Evolutionary conservation across 1,140 invertebrate species (phyloP).

Genomic region (Rhagoletis pomonella): DNA sequence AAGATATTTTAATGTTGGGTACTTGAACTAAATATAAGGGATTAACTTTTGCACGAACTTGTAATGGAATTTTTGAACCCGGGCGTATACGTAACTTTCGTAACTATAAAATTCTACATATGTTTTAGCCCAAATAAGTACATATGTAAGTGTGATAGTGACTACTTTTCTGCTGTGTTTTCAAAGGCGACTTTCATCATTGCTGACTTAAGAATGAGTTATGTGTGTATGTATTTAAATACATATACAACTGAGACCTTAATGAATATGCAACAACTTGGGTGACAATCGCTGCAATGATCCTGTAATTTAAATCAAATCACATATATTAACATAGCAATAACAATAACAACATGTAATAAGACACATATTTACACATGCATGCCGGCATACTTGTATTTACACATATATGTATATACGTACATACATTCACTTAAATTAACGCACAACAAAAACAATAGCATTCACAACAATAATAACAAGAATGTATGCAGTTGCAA

Average conservation of each 20-base stretch:
- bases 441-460: not conserved
- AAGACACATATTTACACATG: not conserved
- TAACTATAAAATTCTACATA: too few relatives aligned
- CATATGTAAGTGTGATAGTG: too few relatives aligned
- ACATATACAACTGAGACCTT: not conserved
- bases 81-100: not conserved
- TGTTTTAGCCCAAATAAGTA: too few relatives aligned
- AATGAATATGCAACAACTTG: conserved; percentile 31
- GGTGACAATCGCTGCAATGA: conserved; percentile 12
- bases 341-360: not conserved
- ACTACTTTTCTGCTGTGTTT: too few relatives aligned
- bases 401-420: not conserved
- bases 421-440: not conserved
- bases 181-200: too few relatives aligned
- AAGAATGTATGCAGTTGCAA: not conserved
- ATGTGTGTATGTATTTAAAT: too few relatives aligned
- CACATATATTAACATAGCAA: conserved; percentile 34
- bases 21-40: too few relatives aligned
- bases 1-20: too few relatives aligned
- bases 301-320: conserved; percentile 49
- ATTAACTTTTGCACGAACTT: too few relatives aligned
- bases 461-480: not conserved
- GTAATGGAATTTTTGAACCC: not conserved
- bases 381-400: too few relatives aligned
- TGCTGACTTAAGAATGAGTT: too few relatives aligned